Base-by-base conservation (phyloP, 2,797 vertebrate species). In the Sparus aurata region DNA sequence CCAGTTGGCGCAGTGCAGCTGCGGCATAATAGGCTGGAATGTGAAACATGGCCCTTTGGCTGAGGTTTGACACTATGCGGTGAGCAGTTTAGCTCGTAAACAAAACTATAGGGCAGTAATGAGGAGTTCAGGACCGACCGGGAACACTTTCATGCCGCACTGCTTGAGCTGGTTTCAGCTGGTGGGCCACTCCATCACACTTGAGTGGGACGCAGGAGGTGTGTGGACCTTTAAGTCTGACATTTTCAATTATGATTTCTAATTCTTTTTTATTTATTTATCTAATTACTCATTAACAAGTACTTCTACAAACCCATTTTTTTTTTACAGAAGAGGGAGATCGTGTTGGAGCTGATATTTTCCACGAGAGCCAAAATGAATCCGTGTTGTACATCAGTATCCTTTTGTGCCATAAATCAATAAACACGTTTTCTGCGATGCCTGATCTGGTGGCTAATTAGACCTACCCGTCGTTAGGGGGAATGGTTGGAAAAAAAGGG, bases 31-130 rank as follows among this genome's bases (percentile, higher is more conserved):
- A 72, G 84, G 74, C 79, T 89, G 77, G 90, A 93, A 89, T 91
- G 89, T 92, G 87, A 93, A 82, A 86, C 85, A 90, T 57, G 85
- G 87, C 79, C 90, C 85, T 81, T 89, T 78, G 84, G 81, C 84
- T 80, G 82, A 81, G 84, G 80, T 86, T 84, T 90, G 89, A 92
- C 91, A 89, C 82, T 73, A 49, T 73, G 85, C 45, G 61, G 82
- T 20, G 75, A 88, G 82, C 63, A 70, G 72, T 64, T 86, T 46
- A 69, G 79, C 84, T 90, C 55, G 17, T 92, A 91, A 92, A 89
- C 87, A 91, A 84, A 90, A 75, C 83, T 71, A 54, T 68, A 64
- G 75, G 69, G 78, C 76, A 75, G 68, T 89, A 91, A 91, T 87
- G 82, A 90, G 85, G 66, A 81, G 68, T 62, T 66, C 77, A 6